These are phyloP conservation scores for Drosophila ananassae DNA, from an alignment of 1,140 invertebrate genomes.

Conservation along the genomic window DNA sequence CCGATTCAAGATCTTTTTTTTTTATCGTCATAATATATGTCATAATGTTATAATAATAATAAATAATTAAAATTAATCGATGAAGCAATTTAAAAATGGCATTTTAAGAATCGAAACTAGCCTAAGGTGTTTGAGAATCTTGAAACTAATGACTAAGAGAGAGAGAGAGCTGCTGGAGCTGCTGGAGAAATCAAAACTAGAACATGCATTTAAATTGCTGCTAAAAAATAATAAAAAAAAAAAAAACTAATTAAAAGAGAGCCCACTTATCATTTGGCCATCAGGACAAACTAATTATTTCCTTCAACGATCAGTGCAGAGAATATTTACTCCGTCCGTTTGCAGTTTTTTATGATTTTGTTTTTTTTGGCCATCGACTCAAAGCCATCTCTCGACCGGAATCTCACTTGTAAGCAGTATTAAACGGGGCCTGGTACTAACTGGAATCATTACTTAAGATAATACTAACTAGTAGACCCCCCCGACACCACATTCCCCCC, in stretches of 20 bases:
- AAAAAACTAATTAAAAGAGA: slow-evolving; percentile 10
- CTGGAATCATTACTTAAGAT: slow-evolving; percentile 40
- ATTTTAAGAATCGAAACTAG: slow-evolving; percentile 40
- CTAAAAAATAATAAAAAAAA: slow-evolving; percentile 2
- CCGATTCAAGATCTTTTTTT: slow-evolving; percentile 7
- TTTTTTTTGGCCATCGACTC: too few relatives aligned
- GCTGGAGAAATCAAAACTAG: slow-evolving; percentile 16
- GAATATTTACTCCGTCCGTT: slow-evolving; percentile 60
- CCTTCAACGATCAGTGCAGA: neutral
- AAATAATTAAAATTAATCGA: slow-evolving; percentile 19
- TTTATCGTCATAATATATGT: neutral
- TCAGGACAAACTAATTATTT: too few relatives aligned
- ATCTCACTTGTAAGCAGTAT: slow-evolving; percentile 57
- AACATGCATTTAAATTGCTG: slow-evolving; percentile 43
- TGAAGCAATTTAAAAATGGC: slow-evolving; percentile 35
- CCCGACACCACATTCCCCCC: too few relatives aligned
- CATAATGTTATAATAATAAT: neutral
- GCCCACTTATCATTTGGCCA: neutral
- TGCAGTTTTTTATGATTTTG: slow-evolving; percentile 23
- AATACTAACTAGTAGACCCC: slow-evolving; percentile 10
- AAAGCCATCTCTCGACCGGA: slow-evolving; percentile 21
- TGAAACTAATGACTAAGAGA: slow-evolving; percentile 16
- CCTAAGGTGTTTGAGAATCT: slow-evolving; percentile 39
- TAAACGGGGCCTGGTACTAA: slow-evolving; percentile 25
- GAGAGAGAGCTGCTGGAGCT: neutral